Evolutionary conservation across 2,888 invertebrate genomes (phyloP), one percentile per base, ranked within the genome.

Genomic region (Athrips mouffetella): DNA sequence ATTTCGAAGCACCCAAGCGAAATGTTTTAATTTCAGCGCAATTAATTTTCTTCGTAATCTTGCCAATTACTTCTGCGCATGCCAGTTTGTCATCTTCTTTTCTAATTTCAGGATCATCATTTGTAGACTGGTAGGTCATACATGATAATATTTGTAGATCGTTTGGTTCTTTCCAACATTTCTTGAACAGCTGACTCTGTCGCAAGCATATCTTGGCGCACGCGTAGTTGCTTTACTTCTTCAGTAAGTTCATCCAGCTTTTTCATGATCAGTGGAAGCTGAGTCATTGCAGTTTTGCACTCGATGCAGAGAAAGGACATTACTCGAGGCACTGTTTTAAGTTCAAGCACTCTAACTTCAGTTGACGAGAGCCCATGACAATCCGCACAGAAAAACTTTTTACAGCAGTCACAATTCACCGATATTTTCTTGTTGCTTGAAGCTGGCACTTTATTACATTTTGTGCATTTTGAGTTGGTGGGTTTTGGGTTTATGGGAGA

Each of bases 281-380:
- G 37, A 20, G 11, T n/a, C 37, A 41, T 51, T 64, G 66, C 11
- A n/a, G 31, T 13, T 15, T 20, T 45, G 15, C 45, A 44, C 5
- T 30, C 30, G 1, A 4, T 18, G 25, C 44, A 44, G 1, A 44
- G n/a, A 18, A 44, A 44, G 18, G 30, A 18, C 44, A 44, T 44
- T 2, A 30, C 18, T 7, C 44, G 44, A 2, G 11, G 16, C 2
- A 30, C 44, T 5, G 37, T 39, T 20, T 44, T 44, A 10, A 44
- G n/a, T 11, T 44, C 44, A 2, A 44, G 30, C 6, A 44, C 44
- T 16, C 44, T 3, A 3, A 44, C 11, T 15, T 44, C 44, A 10
- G 44, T 44, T 18, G 30, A 18, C 11, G 44, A 30, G 4, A 44
- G 7, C 13, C 30, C 44, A 20, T 44, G 44, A 30, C 44, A 44